Conservation (phyloP, 2,888 invertebrate species). For the Pammene aurita region DNA sequence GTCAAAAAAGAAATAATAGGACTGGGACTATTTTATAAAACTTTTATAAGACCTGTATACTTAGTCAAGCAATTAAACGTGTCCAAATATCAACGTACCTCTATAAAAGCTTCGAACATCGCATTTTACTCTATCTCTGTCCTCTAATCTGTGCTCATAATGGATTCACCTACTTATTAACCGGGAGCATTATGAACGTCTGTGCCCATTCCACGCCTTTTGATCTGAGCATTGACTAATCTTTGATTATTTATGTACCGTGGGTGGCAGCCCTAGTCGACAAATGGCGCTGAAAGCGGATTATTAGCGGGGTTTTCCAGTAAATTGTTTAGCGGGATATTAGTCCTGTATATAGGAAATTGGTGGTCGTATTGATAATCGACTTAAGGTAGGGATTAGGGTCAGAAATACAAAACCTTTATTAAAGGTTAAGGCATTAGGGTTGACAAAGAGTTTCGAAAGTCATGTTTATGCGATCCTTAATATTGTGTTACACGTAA, state of each 20-base stretch:
- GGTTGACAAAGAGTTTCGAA: background rate
- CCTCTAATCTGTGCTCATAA: slow-evolving; percentile 42
- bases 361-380: slow-evolving; percentile 11
- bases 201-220: slow-evolving; percentile 38
- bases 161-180: slow-evolving; percentile 46
- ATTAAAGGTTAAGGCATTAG: background rate
- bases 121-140: slow-evolving; percentile 5
- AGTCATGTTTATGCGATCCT: background rate
- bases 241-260: slow-evolving; percentile 42
- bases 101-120: background rate
- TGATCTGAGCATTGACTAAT: slow-evolving; percentile 42
- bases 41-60: no score
- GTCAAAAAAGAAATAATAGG: no score
- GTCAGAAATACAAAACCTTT: background rate
- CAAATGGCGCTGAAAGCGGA: slow-evolving; percentile 37
- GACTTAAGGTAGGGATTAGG: slow-evolving; percentile 8
- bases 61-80: no score
- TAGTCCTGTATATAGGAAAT: slow-evolving; percentile 5
- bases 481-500: no score
- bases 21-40: no score
- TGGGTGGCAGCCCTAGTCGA: slow-evolving; percentile 34
- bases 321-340: slow-evolving; percentile 23
- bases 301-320: slow-evolving; percentile 27
- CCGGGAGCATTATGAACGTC: slow-evolving; percentile 39
- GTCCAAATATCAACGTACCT: no score